phyloP scores from a whole-genome alignment of 1,140 invertebrate genomes.

The Zelostemma sp. region DNA sequence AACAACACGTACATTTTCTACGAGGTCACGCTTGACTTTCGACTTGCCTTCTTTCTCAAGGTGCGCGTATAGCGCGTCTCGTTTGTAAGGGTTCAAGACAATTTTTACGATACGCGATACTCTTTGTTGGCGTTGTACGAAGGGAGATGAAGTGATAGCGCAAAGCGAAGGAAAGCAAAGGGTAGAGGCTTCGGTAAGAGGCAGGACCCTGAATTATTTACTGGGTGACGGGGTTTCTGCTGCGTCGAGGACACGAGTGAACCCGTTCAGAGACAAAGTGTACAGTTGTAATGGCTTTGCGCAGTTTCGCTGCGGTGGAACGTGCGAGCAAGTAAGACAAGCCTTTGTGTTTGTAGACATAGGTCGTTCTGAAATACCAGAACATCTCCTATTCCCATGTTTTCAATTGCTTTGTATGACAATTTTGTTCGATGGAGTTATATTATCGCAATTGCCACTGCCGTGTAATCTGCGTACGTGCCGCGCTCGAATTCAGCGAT shows the following conservation, averaged over 20 bases:
- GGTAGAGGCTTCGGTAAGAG: conserved; percentile 16
- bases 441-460: not conserved
- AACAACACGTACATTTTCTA: conserved; percentile 44
- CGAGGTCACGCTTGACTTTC: conserved; percentile 27
- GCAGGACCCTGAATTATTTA: conserved; percentile 45
- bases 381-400: conserved; percentile 4
- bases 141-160: conserved; percentile 13
- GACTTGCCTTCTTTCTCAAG: conserved; percentile 14
- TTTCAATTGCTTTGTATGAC: conserved; percentile 7
- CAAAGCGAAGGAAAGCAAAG: conserved; percentile 10
- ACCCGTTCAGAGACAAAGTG: conserved; percentile 35
- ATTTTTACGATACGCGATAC: conserved; percentile 23
- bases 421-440: conserved; percentile 1
- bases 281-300: conserved; percentile 41
- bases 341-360: conserved; percentile 12
- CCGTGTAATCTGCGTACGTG: not conserved
- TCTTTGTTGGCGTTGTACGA: not conserved
- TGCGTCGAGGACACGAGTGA: conserved; percentile 14
- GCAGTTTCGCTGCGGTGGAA: conserved; percentile 33
- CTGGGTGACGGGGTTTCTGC: conserved; percentile 24
- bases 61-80: conserved; percentile 8
- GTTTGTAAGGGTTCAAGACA: conserved; percentile 18
- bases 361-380: conserved; percentile 5
- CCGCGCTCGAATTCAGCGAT: too few species aligned
- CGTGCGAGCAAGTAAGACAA: conserved; percentile 20